These are phyloP conservation scores for Ferrisia virgata DNA, from an alignment of 2,888 invertebrate species.

Conservation along the genomic window DNA sequence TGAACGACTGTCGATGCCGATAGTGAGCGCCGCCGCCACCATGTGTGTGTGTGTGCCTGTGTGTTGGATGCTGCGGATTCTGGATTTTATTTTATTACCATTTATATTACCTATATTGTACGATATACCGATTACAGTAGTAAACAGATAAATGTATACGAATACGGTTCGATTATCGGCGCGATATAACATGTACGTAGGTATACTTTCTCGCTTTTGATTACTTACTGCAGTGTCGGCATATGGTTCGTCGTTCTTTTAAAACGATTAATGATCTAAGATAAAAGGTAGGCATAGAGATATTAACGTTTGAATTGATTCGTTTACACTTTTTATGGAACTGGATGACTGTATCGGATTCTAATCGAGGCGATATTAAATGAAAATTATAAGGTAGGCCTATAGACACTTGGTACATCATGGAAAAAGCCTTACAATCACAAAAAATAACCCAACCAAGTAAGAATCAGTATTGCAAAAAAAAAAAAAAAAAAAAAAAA, in stretches of 20 bases:
- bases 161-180: not conserved
- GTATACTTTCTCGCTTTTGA: not conserved
- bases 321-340: not conserved
- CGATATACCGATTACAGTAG: too few species aligned
- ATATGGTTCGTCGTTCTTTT: not conserved
- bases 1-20: too few species aligned
- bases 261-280: not conserved
- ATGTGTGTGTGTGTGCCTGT: too few species aligned
- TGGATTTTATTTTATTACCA: not conserved
- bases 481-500: too few species aligned
- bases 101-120: not conserved
- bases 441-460: too few species aligned
- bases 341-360: not conserved
- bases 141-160: too few species aligned
- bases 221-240: not conserved
- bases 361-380: not conserved
- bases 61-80: not conserved
- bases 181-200: not conserved
- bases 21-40: not conserved
- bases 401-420: too few species aligned
- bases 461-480: too few species aligned
- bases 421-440: too few species aligned
- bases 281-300: not conserved
- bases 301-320: not conserved
- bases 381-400: not conserved